These are phyloP conservation scores for Epinephelus malabaricus DNA, from an alignment of 2,797 vertebrate genomes.

Conservation along the genomic window DNA sequence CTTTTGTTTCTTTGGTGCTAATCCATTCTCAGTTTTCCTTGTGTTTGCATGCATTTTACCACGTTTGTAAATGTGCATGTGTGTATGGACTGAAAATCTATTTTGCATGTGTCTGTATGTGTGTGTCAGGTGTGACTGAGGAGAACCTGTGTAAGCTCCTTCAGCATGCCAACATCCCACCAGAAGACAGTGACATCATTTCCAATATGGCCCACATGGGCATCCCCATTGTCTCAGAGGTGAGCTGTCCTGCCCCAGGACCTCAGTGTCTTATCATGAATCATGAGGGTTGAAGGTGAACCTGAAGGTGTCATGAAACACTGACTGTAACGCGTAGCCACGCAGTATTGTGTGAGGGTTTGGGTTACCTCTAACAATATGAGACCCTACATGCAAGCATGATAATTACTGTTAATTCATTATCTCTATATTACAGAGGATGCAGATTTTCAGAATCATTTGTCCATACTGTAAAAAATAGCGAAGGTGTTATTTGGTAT, in stretches of 20 bases:
- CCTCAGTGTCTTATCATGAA: neutral
- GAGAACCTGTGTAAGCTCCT: slow-evolving; percentile 98
- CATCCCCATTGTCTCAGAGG: slow-evolving; percentile 94
- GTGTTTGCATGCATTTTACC: neutral
- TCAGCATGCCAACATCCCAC: slow-evolving; percentile 96
- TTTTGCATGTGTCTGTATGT: slow-evolving; percentile 44
- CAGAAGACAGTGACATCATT: slow-evolving; percentile 98
- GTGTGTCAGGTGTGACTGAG: slow-evolving; percentile 92
- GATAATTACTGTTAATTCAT: too few relatives aligned
- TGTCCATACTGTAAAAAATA: too few relatives aligned
- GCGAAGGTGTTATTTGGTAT: too few relatives aligned
- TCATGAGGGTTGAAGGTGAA: too few relatives aligned
- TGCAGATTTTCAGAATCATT: too few relatives aligned
- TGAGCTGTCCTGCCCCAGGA: slow-evolving; percentile 77
- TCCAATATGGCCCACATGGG: slow-evolving; percentile 98
- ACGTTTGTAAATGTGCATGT: slow-evolving; percentile 2
- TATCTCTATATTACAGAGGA: too few relatives aligned
- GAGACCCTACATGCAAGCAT: too few relatives aligned
- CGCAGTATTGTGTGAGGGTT: too few relatives aligned
- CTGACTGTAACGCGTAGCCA: too few relatives aligned
- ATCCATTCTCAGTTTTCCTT: neutral
- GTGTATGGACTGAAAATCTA: slow-evolving; percentile 22
- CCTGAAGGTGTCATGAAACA: too few relatives aligned
- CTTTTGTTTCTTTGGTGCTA: neutral
- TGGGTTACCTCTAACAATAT: too few relatives aligned